These are phyloP conservation scores for Rhagonycha lutea DNA, from an alignment of 2,888 invertebrate species.

Conservation along the genomic window DNA sequence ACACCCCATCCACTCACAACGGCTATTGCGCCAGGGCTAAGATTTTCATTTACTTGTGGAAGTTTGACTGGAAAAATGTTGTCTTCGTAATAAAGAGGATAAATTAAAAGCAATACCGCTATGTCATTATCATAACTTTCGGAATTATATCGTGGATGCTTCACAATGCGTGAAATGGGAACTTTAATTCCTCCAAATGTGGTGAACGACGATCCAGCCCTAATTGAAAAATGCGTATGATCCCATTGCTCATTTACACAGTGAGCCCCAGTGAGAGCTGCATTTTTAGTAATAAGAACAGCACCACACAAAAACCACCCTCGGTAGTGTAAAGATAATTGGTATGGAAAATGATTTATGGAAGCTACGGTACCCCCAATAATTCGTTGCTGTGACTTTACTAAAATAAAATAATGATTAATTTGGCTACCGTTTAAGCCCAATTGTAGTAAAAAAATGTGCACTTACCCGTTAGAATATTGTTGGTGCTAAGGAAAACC, in stretches of 20 bases:
- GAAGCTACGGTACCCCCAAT: neutral
- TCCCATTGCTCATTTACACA: neutral
- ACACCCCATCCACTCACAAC: conserved; percentile 11
- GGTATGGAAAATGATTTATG: conserved; percentile 6
- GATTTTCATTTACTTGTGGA: neutral
- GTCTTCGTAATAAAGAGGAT: neutral
- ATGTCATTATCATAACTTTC: conserved; percentile 2
- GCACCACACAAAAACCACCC: neutral
- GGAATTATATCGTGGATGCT: neutral
- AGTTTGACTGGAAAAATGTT: neutral
- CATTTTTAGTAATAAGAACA: neutral
- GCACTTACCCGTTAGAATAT: neutral
- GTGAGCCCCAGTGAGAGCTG: conserved; percentile 1
- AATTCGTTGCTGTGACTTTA: neutral
- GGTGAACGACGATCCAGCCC: neutral
- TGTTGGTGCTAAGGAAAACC: neutral
- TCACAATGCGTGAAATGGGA: neutral
- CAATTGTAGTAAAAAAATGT: neutral
- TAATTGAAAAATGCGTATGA: neutral
- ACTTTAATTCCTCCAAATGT: neutral
- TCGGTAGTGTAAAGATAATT: neutral
- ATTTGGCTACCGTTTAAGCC: too few species aligned
- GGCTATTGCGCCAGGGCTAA: neutral
- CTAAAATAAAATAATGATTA: neutral
- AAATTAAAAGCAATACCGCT: conserved; percentile 2